Evolutionary conservation across 2,888 invertebrate species (phyloP).

Genomic region (Drosophila demipolita): DNA sequence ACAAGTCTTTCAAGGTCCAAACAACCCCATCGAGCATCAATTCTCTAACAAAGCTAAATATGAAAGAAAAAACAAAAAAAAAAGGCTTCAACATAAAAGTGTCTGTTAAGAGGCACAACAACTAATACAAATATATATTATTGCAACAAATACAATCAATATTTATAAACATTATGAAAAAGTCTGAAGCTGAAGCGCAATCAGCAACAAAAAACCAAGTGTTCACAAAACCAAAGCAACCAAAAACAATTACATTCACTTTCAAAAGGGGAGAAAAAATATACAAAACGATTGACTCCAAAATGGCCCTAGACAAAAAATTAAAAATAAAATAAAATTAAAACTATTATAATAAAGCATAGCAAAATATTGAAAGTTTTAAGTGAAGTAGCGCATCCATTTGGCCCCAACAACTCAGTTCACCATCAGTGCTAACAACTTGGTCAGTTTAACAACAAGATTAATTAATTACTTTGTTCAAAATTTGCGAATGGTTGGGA

Average conservation of each 20-base stretch:
- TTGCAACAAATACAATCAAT: constrained; percentile 69
- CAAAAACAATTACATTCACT: constrained; percentile 58
- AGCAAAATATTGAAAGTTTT: constrained; percentile 64
- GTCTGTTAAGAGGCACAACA: constrained; percentile 31
- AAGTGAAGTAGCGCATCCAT: constrained; percentile 56
- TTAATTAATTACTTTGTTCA: constrained; percentile 60
- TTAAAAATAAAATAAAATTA: constrained; percentile 22
- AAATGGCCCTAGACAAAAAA: constrained; percentile 36
- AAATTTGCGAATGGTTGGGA: constrained; percentile 19
- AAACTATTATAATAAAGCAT: constrained; percentile 58
- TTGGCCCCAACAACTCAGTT: constrained; percentile 14
- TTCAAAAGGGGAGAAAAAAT: constrained; percentile 37
- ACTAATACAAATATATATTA: constrained; percentile 62
- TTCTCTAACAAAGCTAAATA: constrained; percentile 28
- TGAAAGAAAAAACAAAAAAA: constrained; percentile 23
- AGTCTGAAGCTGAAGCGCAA: constrained; percentile 63
- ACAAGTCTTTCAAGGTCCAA: constrained; percentile 36
- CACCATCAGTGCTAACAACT: constrained; percentile 31
- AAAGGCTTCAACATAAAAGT: constrained; percentile 49
- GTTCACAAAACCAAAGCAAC: constrained; percentile 43
- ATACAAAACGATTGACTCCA: constrained; percentile 34
- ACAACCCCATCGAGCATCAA: constrained; percentile 26
- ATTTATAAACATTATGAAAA: constrained; percentile 66
- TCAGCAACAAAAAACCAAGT: constrained; percentile 51
- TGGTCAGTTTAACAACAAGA: constrained; percentile 51